phyloP scores from a whole-genome alignment of 2,113 vertebrate species.

The Neopipo cinnamomea region DNA sequence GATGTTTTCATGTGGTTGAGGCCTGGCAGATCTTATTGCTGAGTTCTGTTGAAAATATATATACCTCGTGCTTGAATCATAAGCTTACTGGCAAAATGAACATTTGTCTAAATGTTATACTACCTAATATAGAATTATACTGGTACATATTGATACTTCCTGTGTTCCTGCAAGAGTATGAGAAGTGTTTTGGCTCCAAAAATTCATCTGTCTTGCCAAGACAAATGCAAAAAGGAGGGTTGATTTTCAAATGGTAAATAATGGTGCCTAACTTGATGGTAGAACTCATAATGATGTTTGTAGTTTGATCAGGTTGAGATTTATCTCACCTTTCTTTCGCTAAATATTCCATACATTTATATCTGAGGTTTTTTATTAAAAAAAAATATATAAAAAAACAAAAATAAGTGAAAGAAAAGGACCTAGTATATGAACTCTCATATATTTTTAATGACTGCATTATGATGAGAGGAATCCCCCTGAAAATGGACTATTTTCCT shows the following conservation, averaged over 20 bases:
- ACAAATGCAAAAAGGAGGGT: neutral
- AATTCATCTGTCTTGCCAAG: neutral
- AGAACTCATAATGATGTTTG: neutral
- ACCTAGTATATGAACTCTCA: neutral
- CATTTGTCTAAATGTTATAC: neutral
- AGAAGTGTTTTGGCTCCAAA: neutral
- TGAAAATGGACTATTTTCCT: conserved; percentile 3
- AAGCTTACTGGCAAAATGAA: neutral
- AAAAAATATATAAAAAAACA: too few relatives aligned
- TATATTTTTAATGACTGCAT: neutral
- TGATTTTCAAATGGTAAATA: neutral
- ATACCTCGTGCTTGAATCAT: neutral
- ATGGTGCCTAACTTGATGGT: neutral
- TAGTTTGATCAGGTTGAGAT: neutral
- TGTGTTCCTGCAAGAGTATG: neutral
- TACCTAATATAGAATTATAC: neutral
- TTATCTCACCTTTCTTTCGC: neutral
- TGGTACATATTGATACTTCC: neutral
- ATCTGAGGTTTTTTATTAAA: neutral
- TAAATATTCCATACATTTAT: neutral
- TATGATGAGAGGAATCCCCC: neutral
- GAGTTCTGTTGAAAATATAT: neutral
- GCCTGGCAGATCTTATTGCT: neutral
- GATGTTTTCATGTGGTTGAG: neutral
- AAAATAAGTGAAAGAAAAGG: neutral